Base-by-base conservation (phyloP, 2,888 invertebrate species). In the Drosophila affinis region DNA sequence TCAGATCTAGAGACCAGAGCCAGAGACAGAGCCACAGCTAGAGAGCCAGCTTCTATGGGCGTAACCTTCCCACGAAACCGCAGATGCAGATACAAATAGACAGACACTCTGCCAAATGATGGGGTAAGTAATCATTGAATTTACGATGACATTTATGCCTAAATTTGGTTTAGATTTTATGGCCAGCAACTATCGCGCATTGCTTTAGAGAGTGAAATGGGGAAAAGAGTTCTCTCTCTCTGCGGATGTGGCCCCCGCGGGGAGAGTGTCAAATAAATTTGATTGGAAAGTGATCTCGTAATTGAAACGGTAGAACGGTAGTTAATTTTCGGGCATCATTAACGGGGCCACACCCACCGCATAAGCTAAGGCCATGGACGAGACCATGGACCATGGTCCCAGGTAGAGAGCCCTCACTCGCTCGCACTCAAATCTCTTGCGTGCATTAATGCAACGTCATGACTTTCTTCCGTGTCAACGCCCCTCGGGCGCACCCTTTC, bases 71-170 rank as follows among this genome's bases (percentile, higher is more conserved):
- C 70, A 72, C 78, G 64, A 59, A 47, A 59, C 51, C 63, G 54
- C 52, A 45, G 57, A 63, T 57, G 60, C 34, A 5, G 34, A 39
- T 5, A 10, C 34, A 39, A 14, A 14, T 14, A 21, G 21, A 39
- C 39, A 39, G 14, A n/a, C 14, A 39, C 39, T 39, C 39, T 39
- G 29, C 29, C 29, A 14, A n/a, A 14, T 39, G 71, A 63, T 56
- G 55, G 46, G 62, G 48, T 52, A 65, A 65, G 59, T 72, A 63
- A 12, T 18, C 34, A 6, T 77, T 62, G 74, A 88, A 90, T 90
- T 90, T 90, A 90, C 75, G 90, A 88, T 88, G 90, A 90, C 90
- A 79, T 90, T 87, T 85, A 88, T 88, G 81, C 81, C 72, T 72
- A 67, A 68, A 69, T 82, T 70, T 75, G 82, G 73, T 71, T 68